phyloP scores from a whole-genome alignment of 2,888 invertebrate species.

The Nomada fucata region DNA sequence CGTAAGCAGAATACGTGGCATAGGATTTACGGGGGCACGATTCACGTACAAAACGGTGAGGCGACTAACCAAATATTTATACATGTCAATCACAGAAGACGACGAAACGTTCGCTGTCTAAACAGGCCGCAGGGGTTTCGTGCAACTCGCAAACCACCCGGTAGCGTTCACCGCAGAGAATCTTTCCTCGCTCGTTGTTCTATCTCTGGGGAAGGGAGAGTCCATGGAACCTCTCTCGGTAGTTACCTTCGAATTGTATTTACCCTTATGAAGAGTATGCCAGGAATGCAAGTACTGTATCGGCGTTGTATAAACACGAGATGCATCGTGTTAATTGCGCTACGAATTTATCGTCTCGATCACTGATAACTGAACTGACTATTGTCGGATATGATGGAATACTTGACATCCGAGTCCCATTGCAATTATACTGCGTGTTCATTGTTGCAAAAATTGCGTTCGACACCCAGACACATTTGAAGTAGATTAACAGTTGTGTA shows the following conservation, averaged over 20 bases:
- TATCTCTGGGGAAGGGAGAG: constrained; percentile 37
- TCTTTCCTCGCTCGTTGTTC: constrained; percentile 67
- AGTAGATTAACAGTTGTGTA: neutral
- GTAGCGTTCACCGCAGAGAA: constrained; percentile 67
- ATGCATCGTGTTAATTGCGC: constrained; percentile 17
- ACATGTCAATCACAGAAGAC: constrained; percentile 77
- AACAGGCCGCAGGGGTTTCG: constrained; percentile 68
- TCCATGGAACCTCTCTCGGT: constrained; percentile 64
- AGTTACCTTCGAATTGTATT: constrained; percentile 43
- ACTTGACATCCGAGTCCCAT: constrained; percentile 15
- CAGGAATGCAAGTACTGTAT: constrained; percentile 68
- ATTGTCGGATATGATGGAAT: constrained; percentile 14
- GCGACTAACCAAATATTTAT: constrained; percentile 79
- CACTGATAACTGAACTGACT: constrained; percentile 42
- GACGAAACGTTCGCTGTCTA: constrained; percentile 76
- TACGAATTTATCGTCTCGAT: constrained; percentile 51
- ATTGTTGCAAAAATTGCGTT: neutral
- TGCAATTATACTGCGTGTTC: neutral
- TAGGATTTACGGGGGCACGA: constrained; percentile 50
- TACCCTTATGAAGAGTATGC: constrained; percentile 62
- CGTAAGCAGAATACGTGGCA: constrained; percentile 43
- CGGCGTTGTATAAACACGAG: constrained; percentile 64
- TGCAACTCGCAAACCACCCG: constrained; percentile 62
- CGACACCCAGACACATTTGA: no score
- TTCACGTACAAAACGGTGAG: constrained; percentile 67